These are phyloP conservation scores for Cherax quadricarinatus DNA, from an alignment of 1,140 invertebrate species.

Conservation along the genomic window DNA sequence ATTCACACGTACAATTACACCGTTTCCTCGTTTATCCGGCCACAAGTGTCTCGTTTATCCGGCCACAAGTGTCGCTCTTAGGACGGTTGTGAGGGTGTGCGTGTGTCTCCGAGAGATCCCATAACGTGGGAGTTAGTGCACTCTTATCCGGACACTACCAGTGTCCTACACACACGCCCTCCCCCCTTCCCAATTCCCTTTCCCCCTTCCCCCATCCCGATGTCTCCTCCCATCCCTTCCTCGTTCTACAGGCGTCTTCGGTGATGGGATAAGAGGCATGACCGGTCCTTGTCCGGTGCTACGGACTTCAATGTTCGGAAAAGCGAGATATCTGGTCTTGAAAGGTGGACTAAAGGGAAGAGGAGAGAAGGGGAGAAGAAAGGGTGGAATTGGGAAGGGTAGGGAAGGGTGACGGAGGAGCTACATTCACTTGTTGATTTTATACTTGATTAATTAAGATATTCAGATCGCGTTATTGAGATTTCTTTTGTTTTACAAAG, in stretches of 20 bases:
- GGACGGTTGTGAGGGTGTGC: constrained; percentile 21
- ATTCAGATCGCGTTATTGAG: no score
- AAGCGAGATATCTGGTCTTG: no score
- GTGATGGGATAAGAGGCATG: no score
- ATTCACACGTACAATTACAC: constrained; percentile 41
- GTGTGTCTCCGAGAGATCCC: not conserved
- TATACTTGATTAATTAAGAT: no score
- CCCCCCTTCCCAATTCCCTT: not conserved
- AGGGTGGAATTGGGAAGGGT: no score
- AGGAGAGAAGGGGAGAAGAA: no score
- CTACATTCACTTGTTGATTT: no score
- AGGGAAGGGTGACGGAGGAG: no score
- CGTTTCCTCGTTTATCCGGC: constrained; percentile 25
- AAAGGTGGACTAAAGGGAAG: no score
- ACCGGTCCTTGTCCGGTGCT: no score
- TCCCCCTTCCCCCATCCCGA: not conserved
- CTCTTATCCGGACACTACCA: not conserved
- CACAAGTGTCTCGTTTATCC: constrained; percentile 30
- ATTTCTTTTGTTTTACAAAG: no score
- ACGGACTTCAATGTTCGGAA: no score
- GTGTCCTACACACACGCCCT: not conserved
- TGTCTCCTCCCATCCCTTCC: not conserved
- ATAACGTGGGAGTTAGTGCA: constrained; percentile 28
- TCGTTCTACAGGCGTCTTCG: not conserved
- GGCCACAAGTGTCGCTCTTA: constrained; percentile 31